Evolutionary conservation across 1,140 invertebrate genomes (phyloP), one percentile per base, ranked within the genome.

Genomic region (Procambarus virginalis): DNA sequence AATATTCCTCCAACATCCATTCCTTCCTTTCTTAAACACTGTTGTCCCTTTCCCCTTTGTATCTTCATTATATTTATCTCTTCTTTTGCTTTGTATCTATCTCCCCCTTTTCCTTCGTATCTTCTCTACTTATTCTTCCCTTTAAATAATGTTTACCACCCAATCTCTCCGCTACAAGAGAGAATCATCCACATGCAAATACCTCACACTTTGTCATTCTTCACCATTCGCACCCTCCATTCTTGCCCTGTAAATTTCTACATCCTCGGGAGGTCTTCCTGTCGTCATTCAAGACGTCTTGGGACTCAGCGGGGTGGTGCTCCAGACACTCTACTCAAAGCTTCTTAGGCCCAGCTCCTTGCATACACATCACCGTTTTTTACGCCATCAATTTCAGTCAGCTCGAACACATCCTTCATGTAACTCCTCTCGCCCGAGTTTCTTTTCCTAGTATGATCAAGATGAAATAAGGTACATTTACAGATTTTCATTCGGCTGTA

Each of bases 341-440:
- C 68, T 73, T 6, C 68, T 73, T 73, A 73, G 68, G 68, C 68
- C 68, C 68, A 73, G 22, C n/a, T 73, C 68, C 68, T 73, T 73
- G 68, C 68, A 73, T 73, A 73, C 68, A 34, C 68, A 73, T 73
- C 68, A 73, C 68, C 68, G 68, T 73, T 73, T 73, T 22, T 73
- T 73, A 73, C 68, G 68, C 68, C 22, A 73, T 73, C 68, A 73
- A 73, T 73, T 73, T 73, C 68, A 34, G 68, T 73, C 68, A 73
- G 68, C 68, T 2, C n/a, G n/a, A 34, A 10, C n/a, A 73, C 68
- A 73, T 73, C 68, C 68, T 73, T 73, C 68, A 73, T 20, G 68
- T 73, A 14, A 8, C n/a, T n/a, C 68, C 68, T 6, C 64, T 17
- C 10, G 68, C 6, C 68, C 8, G 2, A 5, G n/a, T 8, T 73